These are phyloP conservation scores for Podabrus alpinus DNA, from an alignment of 2,888 invertebrate genomes.

Conservation along the genomic window DNA sequence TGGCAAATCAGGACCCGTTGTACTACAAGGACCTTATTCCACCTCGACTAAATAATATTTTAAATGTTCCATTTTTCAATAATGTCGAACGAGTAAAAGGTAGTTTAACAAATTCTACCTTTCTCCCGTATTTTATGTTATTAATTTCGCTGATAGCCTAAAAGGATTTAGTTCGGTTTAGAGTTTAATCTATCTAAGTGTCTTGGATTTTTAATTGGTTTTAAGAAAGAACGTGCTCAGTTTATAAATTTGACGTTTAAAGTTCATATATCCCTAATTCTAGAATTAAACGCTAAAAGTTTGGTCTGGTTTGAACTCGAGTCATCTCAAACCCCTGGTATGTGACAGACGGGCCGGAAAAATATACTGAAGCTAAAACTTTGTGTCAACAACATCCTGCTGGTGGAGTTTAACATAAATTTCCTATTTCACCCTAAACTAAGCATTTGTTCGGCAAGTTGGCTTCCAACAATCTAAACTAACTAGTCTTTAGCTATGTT, in stretches of 20 bases:
- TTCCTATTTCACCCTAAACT: slow-evolving; percentile 48
- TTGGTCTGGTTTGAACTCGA: slow-evolving; percentile 18
- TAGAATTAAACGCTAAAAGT: slow-evolving; percentile 25
- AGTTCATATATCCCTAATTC: slow-evolving; percentile 15
- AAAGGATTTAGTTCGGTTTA: not conserved
- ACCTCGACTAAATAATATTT: not conserved
- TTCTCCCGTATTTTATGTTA: not conserved
- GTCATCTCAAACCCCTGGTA: slow-evolving; percentile 30
- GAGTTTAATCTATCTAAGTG: not conserved
- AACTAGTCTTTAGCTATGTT: slow-evolving; percentile 44
- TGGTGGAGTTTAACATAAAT: slow-evolving; percentile 47
- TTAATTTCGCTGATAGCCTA: not conserved
- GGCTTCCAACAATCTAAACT: slow-evolving; percentile 43
- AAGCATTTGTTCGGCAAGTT: slow-evolving; percentile 48
- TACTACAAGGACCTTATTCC: not conserved
- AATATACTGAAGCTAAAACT: slow-evolving; percentile 43
- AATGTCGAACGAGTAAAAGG: not conserved
- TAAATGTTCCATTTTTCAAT: not conserved
- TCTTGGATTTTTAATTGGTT: slow-evolving; percentile 3
- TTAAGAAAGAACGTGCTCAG: not conserved
- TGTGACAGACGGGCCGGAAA: slow-evolving; percentile 40
- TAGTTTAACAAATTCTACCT: not conserved
- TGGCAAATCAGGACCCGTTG: not conserved
- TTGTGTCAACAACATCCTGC: slow-evolving; percentile 49
- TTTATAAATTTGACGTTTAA: slow-evolving; percentile 9